A percentile compares a stretch with the other conserved stretches of the same genome.
phyloP scores from a whole-genome alignment of 2,888 invertebrate genomes.

The Heliconius cydno region DNA sequence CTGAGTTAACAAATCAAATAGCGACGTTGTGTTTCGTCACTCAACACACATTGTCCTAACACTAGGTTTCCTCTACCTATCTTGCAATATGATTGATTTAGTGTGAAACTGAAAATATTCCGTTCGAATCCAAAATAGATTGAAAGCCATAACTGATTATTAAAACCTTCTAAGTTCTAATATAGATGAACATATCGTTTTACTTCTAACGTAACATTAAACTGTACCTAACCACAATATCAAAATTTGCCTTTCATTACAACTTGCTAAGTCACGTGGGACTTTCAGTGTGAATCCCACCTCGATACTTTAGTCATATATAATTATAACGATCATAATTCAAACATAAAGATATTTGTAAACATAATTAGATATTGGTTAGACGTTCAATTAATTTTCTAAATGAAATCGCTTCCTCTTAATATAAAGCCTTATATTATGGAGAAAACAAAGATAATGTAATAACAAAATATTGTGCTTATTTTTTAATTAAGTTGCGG shows the following conservation, averaged over 20 bases:
- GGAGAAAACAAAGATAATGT: not conserved
- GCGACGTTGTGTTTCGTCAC: too few species aligned
- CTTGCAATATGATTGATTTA: too few species aligned
- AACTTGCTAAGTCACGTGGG: conserved; percentile 6
- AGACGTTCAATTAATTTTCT: conserved; percentile 22
- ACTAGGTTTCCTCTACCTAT: too few species aligned
- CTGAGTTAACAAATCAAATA: too few species aligned
- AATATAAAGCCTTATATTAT: not conserved
- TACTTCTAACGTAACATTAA: not conserved
- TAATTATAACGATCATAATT: conserved; percentile 1
- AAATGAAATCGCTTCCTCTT: not conserved
- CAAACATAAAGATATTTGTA: not conserved
- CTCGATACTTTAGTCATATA: not conserved
- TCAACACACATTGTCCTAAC: too few species aligned
- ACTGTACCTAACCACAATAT: not conserved
- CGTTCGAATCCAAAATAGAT: not conserved
- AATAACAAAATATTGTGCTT: not conserved
- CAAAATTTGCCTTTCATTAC: conserved; percentile 3
- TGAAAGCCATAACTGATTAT: not conserved
- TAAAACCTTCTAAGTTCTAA: not conserved
- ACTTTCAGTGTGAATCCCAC: not conserved
- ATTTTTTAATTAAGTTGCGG: too few species aligned
- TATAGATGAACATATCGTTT: not conserved
- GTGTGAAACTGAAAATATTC: not conserved
- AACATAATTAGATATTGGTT: conserved; percentile 25